Evolutionary conservation across 2,797 vertebrate species (phyloP).

Genomic region (Rhincodon typus): DNA sequence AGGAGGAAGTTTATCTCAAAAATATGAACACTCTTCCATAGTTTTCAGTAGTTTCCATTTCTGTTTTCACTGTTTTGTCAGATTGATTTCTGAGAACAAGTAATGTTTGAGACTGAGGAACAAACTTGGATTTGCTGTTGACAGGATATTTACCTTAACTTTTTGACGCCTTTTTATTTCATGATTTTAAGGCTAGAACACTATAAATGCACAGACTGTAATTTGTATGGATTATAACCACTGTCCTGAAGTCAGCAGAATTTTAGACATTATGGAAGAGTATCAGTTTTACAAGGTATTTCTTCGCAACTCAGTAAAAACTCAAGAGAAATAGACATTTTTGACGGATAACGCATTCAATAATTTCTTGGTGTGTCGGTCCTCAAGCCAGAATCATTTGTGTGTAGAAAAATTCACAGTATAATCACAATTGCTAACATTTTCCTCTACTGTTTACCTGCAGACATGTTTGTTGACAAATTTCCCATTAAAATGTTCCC

Average conservation of each 20-base stretch:
- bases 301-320: background rate
- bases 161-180: background rate
- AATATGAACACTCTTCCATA: background rate
- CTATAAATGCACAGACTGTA: background rate
- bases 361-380: background rate
- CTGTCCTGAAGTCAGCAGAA: background rate
- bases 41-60: background rate
- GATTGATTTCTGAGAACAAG: background rate
- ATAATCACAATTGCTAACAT: background rate
- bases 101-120: background rate
- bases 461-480: constrained; percentile 4
- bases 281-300: background rate
- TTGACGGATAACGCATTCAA: background rate
- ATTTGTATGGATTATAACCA: background rate
- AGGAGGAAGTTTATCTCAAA: background rate
- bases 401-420: background rate
- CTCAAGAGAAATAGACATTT: background rate
- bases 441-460: background rate
- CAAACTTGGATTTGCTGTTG: background rate
- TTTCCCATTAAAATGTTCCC: constrained; percentile 14
- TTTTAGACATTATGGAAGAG: background rate
- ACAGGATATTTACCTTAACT: background rate
- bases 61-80: background rate
- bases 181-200: background rate
- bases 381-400: background rate